Conservation (phyloP, 2,113 vertebrate species). For the Manacus vitellinus region DNA sequence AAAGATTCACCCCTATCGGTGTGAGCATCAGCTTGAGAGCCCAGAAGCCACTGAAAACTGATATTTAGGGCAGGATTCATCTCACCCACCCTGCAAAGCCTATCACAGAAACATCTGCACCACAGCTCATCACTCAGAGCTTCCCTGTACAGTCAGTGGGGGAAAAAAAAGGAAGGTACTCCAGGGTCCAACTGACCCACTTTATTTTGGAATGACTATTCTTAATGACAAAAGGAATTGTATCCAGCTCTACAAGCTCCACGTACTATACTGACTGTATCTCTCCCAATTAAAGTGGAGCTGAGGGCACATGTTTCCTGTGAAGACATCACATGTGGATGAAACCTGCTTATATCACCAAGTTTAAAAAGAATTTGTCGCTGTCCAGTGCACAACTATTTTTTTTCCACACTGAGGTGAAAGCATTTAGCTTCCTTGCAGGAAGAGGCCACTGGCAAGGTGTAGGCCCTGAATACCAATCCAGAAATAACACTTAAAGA, state of each 20-base stretch:
- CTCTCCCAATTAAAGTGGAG: background rate
- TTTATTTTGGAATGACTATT: background rate
- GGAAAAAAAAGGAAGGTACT: background rate
- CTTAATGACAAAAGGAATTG: background rate
- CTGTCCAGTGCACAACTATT: background rate
- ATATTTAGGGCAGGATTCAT: background rate
- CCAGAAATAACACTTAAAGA: slow-evolving; percentile 50
- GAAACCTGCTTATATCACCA: background rate
- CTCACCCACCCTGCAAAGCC: background rate
- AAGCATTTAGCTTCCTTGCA: slow-evolving; percentile 3
- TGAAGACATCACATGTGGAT: background rate
- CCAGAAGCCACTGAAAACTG: background rate
- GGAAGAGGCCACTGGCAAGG: slow-evolving; percentile 14
- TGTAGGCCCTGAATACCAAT: slow-evolving; percentile 49
- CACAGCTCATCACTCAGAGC: background rate
- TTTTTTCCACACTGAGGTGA: background rate
- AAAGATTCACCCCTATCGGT: background rate
- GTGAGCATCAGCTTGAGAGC: background rate
- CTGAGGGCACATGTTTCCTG: background rate
- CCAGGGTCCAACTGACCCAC: background rate
- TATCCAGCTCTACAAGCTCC: background rate
- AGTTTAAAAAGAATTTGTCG: background rate
- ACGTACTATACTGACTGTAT: background rate
- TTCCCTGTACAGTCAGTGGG: background rate
- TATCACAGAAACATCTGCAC: background rate